A percentile compares a stretch with the other conserved stretches of the same genome.
Evolutionary conservation across 2,888 invertebrate genomes (phyloP).

Genomic region (Melieria omissa): DNA sequence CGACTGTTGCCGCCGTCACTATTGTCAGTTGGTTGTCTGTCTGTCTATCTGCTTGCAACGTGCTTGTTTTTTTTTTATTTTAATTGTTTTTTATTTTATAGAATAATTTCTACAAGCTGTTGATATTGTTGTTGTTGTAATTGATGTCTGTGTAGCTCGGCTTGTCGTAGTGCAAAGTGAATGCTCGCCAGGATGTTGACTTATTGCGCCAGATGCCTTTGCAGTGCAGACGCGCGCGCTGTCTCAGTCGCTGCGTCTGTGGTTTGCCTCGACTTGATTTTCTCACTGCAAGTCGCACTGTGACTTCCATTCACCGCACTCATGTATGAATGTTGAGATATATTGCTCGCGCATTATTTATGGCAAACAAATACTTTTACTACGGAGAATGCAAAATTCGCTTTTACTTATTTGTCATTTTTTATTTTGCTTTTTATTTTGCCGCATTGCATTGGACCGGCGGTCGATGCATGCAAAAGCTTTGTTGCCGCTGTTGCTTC

Average conservation of each 20-base stretch:
- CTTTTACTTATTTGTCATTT: too few species aligned
- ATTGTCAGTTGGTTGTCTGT: slow-evolving; percentile 16
- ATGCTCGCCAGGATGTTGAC: slow-evolving; percentile 63
- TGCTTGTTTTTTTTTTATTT: slow-evolving; percentile 2
- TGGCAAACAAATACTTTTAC: too few species aligned
- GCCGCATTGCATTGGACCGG: too few species aligned
- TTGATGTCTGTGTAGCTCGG: too few species aligned
- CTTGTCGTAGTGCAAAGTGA: slow-evolving; percentile 44
- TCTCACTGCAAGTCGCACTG: too few species aligned
- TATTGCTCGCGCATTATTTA: too few species aligned
- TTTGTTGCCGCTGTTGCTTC: not conserved
- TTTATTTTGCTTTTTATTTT: too few species aligned
- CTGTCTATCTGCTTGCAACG: slow-evolving; percentile 1
- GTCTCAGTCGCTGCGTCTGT: not conserved
- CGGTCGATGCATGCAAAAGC: not conserved
- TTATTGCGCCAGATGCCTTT: slow-evolving; percentile 43
- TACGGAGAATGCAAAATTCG: too few species aligned
- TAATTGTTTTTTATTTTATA: not conserved
- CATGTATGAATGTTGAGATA: too few species aligned
- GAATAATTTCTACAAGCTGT: not conserved
- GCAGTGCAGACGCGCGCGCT: not conserved
- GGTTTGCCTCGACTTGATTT: not conserved
- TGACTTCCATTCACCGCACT: too few species aligned
- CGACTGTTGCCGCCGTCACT: slow-evolving; percentile 17
- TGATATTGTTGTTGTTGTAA: slow-evolving; percentile 9